Evolutionary conservation across 2,113 vertebrate species (phyloP).

Genomic region (Entomyzon cyanotis): DNA sequence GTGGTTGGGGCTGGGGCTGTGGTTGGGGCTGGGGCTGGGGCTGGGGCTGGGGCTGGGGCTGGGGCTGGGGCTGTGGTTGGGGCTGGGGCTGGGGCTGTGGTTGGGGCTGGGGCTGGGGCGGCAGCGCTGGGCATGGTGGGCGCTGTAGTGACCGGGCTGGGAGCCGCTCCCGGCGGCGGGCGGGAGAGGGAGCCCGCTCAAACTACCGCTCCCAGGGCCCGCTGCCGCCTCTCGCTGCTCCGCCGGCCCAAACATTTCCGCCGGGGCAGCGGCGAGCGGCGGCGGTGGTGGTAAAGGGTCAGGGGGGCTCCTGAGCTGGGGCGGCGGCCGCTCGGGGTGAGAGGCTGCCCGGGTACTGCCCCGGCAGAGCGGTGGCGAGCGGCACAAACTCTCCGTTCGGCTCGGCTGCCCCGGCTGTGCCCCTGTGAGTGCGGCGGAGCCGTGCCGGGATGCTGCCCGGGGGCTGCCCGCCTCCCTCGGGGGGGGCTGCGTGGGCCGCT

Average conservation of each 20-base stretch:
- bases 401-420: neutral
- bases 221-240: neutral
- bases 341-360: neutral
- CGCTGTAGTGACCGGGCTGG: constrained; percentile 9
- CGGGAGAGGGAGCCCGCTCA: neutral
- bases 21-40: neutral
- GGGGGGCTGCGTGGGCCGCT: neutral
- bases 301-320: neutral
- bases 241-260: neutral
- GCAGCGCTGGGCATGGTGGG: constrained; percentile 57
- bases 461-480: constrained; percentile 45
- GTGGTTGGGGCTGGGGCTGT: neutral
- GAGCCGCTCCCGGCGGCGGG: neutral
- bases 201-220: constrained; percentile 68
- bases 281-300: neutral
- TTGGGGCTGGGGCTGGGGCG: neutral
- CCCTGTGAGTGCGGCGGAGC: neutral
- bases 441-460: constrained; percentile 37
- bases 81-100: neutral
- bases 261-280: neutral
- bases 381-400: no score
- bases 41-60: no score
- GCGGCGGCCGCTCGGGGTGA: neutral
- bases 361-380: neutral
- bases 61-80: neutral